phyloP scores from a whole-genome alignment of 1,140 invertebrate species.

The Goniozus legneri region DNA sequence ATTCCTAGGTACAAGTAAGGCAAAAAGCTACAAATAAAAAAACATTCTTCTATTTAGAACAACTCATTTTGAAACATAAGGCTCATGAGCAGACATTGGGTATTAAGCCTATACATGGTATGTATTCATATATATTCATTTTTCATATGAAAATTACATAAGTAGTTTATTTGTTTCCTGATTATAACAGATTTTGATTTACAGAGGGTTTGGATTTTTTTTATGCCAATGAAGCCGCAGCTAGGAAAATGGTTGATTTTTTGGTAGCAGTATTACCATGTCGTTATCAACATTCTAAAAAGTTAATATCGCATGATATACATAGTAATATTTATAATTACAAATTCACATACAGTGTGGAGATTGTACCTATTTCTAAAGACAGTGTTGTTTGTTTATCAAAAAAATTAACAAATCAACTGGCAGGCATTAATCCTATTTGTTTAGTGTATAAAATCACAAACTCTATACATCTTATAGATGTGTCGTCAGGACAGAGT shows the following conservation, averaged over 20 bases:
- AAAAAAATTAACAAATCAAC: conserved; percentile 78
- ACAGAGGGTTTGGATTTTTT: conserved; percentile 95
- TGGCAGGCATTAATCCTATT: conserved; percentile 90
- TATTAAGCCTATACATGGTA: conserved; percentile 90
- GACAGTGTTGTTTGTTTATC: conserved; percentile 94
- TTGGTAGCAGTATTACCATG: conserved; percentile 81
- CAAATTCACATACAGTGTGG: conserved; percentile 89
- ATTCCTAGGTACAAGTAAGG: conserved; percentile 71
- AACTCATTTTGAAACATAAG: conserved; percentile 93
- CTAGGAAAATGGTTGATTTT: conserved; percentile 96
- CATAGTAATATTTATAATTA: conserved; percentile 97
- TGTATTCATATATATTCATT: conserved; percentile 23
- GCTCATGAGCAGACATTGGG: conserved; percentile 89
- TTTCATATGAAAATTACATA: too few species aligned
- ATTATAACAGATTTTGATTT: conserved; percentile 41
- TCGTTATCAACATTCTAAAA: conserved; percentile 86
- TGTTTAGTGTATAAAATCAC: conserved; percentile 89
- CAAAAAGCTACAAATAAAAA: conserved; percentile 93
- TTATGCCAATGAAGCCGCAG: conserved; percentile 84
- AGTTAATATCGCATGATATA: conserved; percentile 95
- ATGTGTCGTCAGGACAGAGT: conserved; percentile 89
- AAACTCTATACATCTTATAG: conserved; percentile 87
- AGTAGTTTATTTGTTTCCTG: background rate
- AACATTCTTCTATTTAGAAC: conserved; percentile 97
- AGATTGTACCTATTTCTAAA: conserved; percentile 96